These are phyloP conservation scores for Onychorhynchus coronatus DNA, from an alignment of 2,113 vertebrate species.

Conservation along the genomic window DNA sequence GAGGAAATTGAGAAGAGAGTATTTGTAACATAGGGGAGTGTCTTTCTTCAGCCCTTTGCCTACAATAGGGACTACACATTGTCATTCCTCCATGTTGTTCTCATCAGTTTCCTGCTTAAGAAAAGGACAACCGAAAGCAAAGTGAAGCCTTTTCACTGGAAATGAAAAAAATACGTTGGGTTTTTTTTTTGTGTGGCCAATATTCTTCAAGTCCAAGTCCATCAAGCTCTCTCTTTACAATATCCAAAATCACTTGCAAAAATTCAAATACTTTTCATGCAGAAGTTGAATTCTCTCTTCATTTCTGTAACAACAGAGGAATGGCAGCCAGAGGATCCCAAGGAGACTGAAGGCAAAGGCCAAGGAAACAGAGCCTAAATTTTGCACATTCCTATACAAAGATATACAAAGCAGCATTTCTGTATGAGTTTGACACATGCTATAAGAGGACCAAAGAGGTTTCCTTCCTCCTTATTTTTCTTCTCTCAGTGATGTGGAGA, in stretches of 20 bases:
- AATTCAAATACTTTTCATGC: neutral
- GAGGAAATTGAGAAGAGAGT: neutral
- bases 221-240: neutral
- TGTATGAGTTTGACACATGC: neutral
- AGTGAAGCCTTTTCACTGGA: neutral
- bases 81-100: neutral
- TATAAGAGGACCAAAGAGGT: neutral
- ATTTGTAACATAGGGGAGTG: neutral
- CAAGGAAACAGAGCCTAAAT: neutral
- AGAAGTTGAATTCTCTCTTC: neutral
- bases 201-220: neutral
- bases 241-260: neutral
- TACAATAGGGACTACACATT: neutral
- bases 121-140: neutral
- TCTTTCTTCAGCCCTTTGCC: neutral
- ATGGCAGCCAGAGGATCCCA: neutral
- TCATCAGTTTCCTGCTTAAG: neutral
- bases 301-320: neutral
- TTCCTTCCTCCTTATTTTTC: neutral
- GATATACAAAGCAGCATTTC: neutral
- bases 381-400: accelerated
- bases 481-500: neutral
- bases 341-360: neutral
- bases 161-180: neutral
- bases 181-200: neutral